phyloP scores from a whole-genome alignment of 2,888 invertebrate species.

The Drosophila eohydei region DNA sequence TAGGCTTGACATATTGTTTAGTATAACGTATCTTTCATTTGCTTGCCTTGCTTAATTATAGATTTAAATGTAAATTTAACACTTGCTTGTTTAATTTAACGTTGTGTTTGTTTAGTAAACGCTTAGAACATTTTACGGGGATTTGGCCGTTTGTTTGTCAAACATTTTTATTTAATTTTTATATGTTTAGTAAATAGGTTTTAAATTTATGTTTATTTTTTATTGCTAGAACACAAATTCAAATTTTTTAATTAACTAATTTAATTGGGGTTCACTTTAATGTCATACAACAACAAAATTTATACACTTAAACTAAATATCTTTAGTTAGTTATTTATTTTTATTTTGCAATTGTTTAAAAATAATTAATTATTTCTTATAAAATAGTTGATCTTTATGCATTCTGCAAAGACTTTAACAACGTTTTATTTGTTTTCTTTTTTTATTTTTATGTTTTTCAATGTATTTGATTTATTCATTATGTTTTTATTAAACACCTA shows the following conservation, averaged over 20 bases:
- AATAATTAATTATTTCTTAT: constrained; percentile 69
- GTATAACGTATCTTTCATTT: constrained; percentile 50
- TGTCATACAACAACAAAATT: constrained; percentile 81
- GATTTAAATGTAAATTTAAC: constrained; percentile 79
- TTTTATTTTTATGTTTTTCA: constrained; percentile 30
- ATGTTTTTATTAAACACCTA: constrained; percentile 69
- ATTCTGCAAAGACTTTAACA: constrained; percentile 76
- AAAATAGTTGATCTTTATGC: constrained; percentile 74
- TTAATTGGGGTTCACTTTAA: constrained; percentile 71
- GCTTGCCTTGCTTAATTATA: constrained; percentile 68
- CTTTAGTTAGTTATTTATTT: constrained; percentile 26
- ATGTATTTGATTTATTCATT: constrained; percentile 60
- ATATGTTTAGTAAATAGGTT: constrained; percentile 56
- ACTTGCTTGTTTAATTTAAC: constrained; percentile 76
- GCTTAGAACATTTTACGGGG: constrained; percentile 72
- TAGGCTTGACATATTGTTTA: constrained; percentile 62
- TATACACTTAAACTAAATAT: constrained; percentile 77
- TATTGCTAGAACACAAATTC: constrained; percentile 82
- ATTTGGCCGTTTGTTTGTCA: constrained; percentile 57
- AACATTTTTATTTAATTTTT: constrained; percentile 62
- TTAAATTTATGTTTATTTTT: constrained; percentile 56
- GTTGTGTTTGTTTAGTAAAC: constrained; percentile 74
- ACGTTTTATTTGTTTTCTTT: constrained; percentile 66
- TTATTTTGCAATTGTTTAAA: constrained; percentile 73
- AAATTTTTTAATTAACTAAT: constrained; percentile 71